Percentiles rank a stretch among this genome's conserved stretches.
Conservation (phyloP, 2,888 invertebrate genomes). For the Podabrus alpinus region DNA sequence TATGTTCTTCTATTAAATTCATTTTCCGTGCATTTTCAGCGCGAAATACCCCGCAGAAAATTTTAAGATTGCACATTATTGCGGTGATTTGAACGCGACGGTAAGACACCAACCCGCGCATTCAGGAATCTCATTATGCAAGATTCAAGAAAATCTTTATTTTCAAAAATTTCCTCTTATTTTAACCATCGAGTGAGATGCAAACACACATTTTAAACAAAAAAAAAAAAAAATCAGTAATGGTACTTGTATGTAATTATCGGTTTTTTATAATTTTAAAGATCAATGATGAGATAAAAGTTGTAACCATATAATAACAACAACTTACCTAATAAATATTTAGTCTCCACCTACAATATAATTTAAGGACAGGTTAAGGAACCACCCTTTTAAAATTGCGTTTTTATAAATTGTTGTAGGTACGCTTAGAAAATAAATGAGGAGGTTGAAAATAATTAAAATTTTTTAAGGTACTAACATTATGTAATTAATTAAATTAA, state of each 20-base stretch:
- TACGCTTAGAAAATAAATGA: slow-evolving; percentile 12
- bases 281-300: slow-evolving; percentile 25
- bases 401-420: slow-evolving; percentile 20
- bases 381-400: slow-evolving; percentile 24
- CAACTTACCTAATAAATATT: slow-evolving; percentile 29
- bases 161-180: neutral
- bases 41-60: neutral
- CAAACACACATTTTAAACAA: neutral
- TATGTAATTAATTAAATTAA: neutral
- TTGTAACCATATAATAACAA: slow-evolving; percentile 22
- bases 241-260: slow-evolving; percentile 13
- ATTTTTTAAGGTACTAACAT: neutral
- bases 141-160: neutral
- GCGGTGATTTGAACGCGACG: slow-evolving; percentile 39
- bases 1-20: neutral
- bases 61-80: neutral
- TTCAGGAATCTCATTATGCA: neutral
- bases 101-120: slow-evolving; percentile 33
- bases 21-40: neutral
- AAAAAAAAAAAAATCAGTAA: slow-evolving; percentile 3
- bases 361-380: slow-evolving; percentile 23
- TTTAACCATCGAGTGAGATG: neutral
- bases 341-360: slow-evolving; percentile 32
- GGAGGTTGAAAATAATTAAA: slow-evolving; percentile 10
- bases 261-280: slow-evolving; percentile 25